Conservation (phyloP, 1,140 invertebrate species). For the Bombus vancouverensis region DNA sequence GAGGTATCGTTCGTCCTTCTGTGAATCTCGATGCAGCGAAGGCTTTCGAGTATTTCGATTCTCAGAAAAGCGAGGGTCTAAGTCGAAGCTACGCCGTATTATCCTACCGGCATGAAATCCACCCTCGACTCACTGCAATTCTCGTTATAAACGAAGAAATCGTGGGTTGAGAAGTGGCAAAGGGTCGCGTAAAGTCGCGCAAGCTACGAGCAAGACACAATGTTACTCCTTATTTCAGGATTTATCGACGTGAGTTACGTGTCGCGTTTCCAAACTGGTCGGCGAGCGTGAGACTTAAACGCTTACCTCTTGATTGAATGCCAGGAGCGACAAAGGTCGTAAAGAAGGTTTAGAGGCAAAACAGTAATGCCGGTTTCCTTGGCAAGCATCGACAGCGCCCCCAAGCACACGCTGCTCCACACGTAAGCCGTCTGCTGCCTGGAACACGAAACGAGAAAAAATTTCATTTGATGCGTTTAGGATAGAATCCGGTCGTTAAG, state of each 20-base stretch:
- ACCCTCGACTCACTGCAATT: neutral
- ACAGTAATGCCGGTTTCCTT: constrained; percentile 96
- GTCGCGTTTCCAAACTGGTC: constrained; percentile 37
- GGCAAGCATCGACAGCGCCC: constrained; percentile 92
- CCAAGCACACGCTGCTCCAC: constrained; percentile 86
- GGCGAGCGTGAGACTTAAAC: constrained; percentile 51
- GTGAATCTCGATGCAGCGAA: too few species aligned
- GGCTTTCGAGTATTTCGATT: neutral
- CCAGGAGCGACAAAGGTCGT: constrained; percentile 89
- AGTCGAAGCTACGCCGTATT: neutral
- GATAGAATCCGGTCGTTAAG: neutral
- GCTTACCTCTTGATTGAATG: constrained; percentile 87
- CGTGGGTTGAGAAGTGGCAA: neutral
- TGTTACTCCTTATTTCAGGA: constrained; percentile 40
- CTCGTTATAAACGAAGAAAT: constrained; percentile 23
- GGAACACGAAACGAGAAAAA: constrained; percentile 61
- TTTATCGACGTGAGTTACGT: constrained; percentile 30
- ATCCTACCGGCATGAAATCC: neutral
- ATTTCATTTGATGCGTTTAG: constrained; percentile 29
- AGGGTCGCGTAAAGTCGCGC: constrained; percentile 11
- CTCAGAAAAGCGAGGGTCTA: neutral
- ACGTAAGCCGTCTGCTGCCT: constrained; percentile 82
- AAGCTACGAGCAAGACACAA: neutral
- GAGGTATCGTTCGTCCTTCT: neutral
- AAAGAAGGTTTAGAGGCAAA: constrained; percentile 88